Evolutionary conservation across 2,797 vertebrate genomes (phyloP).

Genomic region (Pantherophis alleghaniensis): DNA sequence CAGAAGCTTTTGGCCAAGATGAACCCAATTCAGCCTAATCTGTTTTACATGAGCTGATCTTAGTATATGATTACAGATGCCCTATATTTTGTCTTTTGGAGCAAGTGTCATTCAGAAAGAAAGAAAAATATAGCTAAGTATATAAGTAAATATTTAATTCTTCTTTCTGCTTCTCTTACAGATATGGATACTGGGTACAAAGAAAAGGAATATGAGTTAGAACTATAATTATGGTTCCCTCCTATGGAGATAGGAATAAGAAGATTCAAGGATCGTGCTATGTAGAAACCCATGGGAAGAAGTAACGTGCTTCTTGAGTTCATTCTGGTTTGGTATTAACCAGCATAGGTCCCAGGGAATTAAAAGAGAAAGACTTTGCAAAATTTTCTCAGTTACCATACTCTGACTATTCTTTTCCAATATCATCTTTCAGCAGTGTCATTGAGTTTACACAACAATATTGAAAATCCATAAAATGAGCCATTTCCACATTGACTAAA

Average conservation of each 20-base stretch:
- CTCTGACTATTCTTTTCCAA: neutral
- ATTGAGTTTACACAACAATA: neutral
- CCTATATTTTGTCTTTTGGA: neutral
- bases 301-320: neutral
- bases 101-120: neutral
- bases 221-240: neutral
- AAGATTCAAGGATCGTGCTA: neutral
- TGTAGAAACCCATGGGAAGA: neutral
- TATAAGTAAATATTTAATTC: neutral
- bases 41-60: neutral
- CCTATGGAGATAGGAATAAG: neutral
- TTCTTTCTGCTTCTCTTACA: neutral
- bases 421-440: neutral
- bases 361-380: neutral
- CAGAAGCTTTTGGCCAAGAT: neutral
- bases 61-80: neutral
- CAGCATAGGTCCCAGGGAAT: neutral
- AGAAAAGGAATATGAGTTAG: neutral
- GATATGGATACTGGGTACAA: neutral
- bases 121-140: neutral
- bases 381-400: neutral
- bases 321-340: neutral
- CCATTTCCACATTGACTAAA: neutral
- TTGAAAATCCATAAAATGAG: neutral
- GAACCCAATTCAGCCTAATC: neutral